phyloP scores from a whole-genome alignment of 2,113 vertebrate species.

The Helogale parvula region DNA sequence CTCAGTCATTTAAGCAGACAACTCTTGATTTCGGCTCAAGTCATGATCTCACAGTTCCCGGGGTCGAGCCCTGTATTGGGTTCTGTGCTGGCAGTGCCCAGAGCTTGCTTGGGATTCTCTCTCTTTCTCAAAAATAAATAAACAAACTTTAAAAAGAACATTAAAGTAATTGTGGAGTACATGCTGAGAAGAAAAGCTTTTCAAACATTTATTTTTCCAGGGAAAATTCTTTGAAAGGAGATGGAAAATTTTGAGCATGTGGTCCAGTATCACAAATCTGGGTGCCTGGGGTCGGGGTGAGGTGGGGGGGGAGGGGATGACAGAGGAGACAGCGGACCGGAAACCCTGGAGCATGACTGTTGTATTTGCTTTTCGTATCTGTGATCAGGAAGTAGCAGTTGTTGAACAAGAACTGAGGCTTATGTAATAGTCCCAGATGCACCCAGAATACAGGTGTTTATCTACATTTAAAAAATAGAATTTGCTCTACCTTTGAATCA shows the following conservation, averaged over 20 bases:
- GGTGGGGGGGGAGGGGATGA: not conserved
- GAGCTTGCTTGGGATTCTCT: too few species aligned
- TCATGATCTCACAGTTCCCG: too few species aligned
- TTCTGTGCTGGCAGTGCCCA: too few species aligned
- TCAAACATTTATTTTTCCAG: not conserved
- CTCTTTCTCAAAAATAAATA: too few species aligned
- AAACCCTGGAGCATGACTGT: not conserved
- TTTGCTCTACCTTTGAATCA: conserved; percentile 44
- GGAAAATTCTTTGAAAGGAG: conserved; percentile 4
- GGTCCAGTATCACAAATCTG: not conserved
- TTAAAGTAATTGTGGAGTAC: not conserved
- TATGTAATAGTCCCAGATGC: not conserved
- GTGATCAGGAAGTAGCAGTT: not conserved
- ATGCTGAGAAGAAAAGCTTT: not conserved
- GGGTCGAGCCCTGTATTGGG: too few species aligned
- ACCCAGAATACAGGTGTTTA: conserved; percentile 31
- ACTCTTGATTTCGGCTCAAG: too few species aligned
- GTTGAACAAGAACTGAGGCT: not conserved
- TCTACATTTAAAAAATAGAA: conserved; percentile 48
- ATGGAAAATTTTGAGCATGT: not conserved
- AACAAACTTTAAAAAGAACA: not conserved
- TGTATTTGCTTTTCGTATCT: not conserved
- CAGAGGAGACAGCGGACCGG: accelerated
- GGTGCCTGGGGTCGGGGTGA: not conserved
- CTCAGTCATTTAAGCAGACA: too few species aligned